phyloP scores from a whole-genome alignment of 2,888 invertebrate genomes.

The Acronicta leporina region DNA sequence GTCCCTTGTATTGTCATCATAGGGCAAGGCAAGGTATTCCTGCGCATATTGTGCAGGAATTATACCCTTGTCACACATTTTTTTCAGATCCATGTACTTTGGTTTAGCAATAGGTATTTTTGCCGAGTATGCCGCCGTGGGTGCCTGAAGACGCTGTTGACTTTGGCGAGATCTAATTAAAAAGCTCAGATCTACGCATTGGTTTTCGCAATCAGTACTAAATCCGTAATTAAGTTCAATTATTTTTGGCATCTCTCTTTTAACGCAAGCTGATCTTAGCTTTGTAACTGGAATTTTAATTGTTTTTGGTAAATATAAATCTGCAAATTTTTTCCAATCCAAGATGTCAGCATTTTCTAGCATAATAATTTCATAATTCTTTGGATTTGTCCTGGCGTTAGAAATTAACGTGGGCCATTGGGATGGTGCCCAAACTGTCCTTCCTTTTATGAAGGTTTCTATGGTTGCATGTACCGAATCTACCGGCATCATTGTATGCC shows the following conservation, averaged over 20 bases:
- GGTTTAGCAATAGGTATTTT: slow-evolving; percentile 12
- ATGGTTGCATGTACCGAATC: slow-evolving; percentile 22
- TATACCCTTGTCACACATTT: slow-evolving; percentile 4
- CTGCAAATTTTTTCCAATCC: slow-evolving; percentile 5
- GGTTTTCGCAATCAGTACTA: no score
- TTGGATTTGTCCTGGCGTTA: slow-evolving; percentile 13
- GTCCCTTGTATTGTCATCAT: slow-evolving; percentile 1
- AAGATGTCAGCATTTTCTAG: slow-evolving; percentile 5
- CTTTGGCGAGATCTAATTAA: slow-evolving; percentile 14
- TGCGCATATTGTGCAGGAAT: slow-evolving; percentile 1
- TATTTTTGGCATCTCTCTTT: neutral
- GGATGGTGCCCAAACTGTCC: slow-evolving; percentile 15
- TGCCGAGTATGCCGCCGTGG: slow-evolving; percentile 7
- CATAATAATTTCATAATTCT: slow-evolving; percentile 9
- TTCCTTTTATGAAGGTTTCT: slow-evolving; percentile 10
- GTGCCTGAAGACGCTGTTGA: slow-evolving; percentile 12
- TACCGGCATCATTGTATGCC: slow-evolving; percentile 20
- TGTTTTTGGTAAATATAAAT: no score
- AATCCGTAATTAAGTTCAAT: no score
- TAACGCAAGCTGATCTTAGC: slow-evolving; percentile 1
- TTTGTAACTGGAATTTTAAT: slow-evolving; percentile 7
- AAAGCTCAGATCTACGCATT: slow-evolving; percentile 1
- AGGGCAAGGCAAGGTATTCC: slow-evolving; percentile 2
- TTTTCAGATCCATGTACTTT: slow-evolving; percentile 3
- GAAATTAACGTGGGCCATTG: slow-evolving; percentile 18